Evolutionary conservation across 2,797 vertebrate species (phyloP).

Genomic region (Benthosema pterotum): DNA sequence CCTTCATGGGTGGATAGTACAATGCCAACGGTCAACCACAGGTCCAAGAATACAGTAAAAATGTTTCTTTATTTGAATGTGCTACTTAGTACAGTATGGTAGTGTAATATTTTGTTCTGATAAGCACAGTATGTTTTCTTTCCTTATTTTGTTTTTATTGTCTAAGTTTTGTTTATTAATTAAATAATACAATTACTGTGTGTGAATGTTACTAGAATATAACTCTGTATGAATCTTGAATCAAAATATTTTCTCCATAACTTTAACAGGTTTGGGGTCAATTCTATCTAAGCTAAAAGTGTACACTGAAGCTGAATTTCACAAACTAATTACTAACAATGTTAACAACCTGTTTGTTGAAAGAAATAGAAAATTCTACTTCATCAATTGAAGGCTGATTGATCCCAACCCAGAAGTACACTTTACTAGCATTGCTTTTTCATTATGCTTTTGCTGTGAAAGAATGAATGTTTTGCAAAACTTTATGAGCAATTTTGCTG

Average conservation of each 20-base stretch:
- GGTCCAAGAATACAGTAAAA: conserved; percentile 47
- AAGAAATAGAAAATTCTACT: conserved; percentile 2
- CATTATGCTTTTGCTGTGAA: conserved; percentile 37
- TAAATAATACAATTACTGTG: conserved; percentile 35
- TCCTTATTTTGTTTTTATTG: conserved; percentile 8
- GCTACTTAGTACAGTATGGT: conserved; percentile 29
- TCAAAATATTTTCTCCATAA: conserved; percentile 9
- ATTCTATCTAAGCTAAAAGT: conserved; percentile 29
- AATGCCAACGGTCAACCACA: conserved; percentile 41
- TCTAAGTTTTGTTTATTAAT: conserved; percentile 12
- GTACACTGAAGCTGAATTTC: conserved; percentile 4
- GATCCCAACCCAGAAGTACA: conserved; percentile 29
- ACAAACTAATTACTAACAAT: no score
- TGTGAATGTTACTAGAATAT: conserved; percentile 28
- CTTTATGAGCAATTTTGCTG: conserved; percentile 40
- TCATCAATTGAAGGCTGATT: conserved; percentile 9
- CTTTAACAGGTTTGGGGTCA: conserved; percentile 40
- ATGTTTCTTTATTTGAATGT: conserved; percentile 38
- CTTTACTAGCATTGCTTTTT: conserved; percentile 29
- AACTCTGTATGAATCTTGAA: conserved; percentile 36
- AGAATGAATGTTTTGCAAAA: conserved; percentile 49
- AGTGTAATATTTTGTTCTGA: conserved; percentile 35
- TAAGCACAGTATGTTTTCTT: conserved; percentile 35
- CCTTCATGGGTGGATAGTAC: conserved; percentile 42
- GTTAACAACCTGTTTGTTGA: not conserved